Evolutionary conservation across 2,797 vertebrate genomes (phyloP), one percentile per base, ranked within the genome.

Genomic region (Sebastes elongatus): DNA sequence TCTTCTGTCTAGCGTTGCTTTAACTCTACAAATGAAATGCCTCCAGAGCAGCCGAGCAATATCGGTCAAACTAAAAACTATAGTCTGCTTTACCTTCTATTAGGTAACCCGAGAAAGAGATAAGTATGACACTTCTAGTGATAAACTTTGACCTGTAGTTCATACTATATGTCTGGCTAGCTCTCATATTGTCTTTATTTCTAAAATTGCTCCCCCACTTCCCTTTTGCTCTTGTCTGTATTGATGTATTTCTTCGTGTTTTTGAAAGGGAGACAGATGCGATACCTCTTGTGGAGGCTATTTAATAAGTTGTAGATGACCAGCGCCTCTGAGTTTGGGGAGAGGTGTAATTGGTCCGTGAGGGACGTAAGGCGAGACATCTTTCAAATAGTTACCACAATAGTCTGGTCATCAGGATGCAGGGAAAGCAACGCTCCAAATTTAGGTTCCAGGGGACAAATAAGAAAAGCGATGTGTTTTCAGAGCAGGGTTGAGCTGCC

Each of bases 291-390:
- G 33, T 32, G 38, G 61, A 52, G 23, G 27, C 32, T 65, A 8
- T 71, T 79, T 56, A 80, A 84, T 57, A 46, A 76, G 63, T 79
- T 84, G 33, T 67, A 69, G 66, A 79, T 74, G 46, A 81, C 71
- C 66, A 79, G 33, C 22, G 64, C 49, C 32, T 76, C 61, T 70
- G 74, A 71, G 78, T 32, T 66, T 85, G 23, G 63, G 42, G 63
- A 77, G 79, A 68, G 52, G 59, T 42, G 46, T 74, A 92, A 94
- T 94, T 93, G 89, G 89, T 86, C 89, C 87, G 49, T 63, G 53
- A 75, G 89, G 88, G 93, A 92, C 76, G 7, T 46, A 28, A 82
- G 67, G 73, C 59, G 73, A 84, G 77, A 80, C 64, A 67, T 86
- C 72, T 73, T 82, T 83, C 71, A 80, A 87, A 83, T 57, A 78